Evolutionary conservation across 2,888 invertebrate species (phyloP), one percentile per base, ranked within the genome.

Genomic region (Polyommatus iphigenia): DNA sequence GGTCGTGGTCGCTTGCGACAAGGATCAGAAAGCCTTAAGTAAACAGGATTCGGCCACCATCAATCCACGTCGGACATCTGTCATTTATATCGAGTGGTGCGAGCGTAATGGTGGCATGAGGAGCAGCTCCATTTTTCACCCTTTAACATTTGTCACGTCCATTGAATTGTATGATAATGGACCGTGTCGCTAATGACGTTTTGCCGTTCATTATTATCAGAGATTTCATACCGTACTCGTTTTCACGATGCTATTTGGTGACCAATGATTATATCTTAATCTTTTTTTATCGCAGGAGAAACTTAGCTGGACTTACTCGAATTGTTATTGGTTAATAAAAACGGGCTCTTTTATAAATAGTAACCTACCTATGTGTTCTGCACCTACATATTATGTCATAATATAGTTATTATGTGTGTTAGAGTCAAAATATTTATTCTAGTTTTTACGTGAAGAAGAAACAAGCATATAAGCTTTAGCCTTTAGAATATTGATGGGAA

Each of bases 51-150:
- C 24, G 67, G 10, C 79, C 84, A 85, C 86, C 92, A 93, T 94
- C 93, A 92, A 92, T 93, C 90, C 86, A 86, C 87, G 93, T 93
- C 93, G 88, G 87, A 89, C 90, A 89, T 89, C 89, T 89, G 91
- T 93, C 93, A 94, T 93, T 94, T 93, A 94, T 93, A 93, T 91
- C 89, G 90, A 92, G 90, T 86, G 87, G 88, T 88, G 87, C 89
- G 88, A 92, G 91, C 92, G 92, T 90, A 83, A 86, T 85, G 84
- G 84, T 83, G 88, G 89, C 90, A 89, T 87, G 88, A 86, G 87
- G 89, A 89, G 86, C 85, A 91, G 90, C 90, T 67, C 29, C 67
- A 67, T 67, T 67, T 67, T 67, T 91, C 87, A 94, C 93, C 93
- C 93, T 92, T 93, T 93, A 89, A 87, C 87, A 89, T 85, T 88